A percentile compares a stretch with the other conserved stretches of the same genome.
Conservation (phyloP, 2,113 vertebrate genomes). For the Deroptyus accipitrinus region DNA sequence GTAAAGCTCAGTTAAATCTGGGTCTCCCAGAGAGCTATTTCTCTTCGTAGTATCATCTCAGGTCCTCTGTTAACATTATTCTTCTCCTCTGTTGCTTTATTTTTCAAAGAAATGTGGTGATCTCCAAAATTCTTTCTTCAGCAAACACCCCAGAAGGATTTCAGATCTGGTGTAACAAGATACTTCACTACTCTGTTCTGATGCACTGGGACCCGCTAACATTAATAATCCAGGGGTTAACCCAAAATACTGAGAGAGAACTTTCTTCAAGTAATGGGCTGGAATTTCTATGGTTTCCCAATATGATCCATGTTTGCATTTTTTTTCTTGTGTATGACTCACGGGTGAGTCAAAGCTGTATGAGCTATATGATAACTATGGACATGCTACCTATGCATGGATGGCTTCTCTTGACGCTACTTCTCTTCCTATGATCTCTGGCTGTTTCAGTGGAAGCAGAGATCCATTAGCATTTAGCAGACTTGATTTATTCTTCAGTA, state of each 20-base stretch:
- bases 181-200: background rate
- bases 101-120: background rate
- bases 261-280: background rate
- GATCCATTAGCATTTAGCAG: background rate
- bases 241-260: background rate
- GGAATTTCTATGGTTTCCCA: background rate
- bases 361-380: background rate
- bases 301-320: accelerated
- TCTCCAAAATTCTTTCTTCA: background rate
- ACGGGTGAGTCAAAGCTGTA: background rate
- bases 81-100: background rate
- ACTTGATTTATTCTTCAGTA: background rate
- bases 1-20: slow-evolving; percentile 8
- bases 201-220: background rate
- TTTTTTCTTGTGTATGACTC: background rate
- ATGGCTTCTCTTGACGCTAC: background rate
- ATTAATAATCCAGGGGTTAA: background rate
- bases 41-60: background rate
- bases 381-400: background rate
- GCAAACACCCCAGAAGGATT: background rate
- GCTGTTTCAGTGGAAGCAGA: background rate
- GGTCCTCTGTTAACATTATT: background rate
- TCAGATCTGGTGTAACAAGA: background rate
- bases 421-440: background rate
- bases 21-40: background rate